These are phyloP conservation scores for Hartigia nigra DNA, from an alignment of 2,888 invertebrate genomes.

Conservation along the genomic window DNA sequence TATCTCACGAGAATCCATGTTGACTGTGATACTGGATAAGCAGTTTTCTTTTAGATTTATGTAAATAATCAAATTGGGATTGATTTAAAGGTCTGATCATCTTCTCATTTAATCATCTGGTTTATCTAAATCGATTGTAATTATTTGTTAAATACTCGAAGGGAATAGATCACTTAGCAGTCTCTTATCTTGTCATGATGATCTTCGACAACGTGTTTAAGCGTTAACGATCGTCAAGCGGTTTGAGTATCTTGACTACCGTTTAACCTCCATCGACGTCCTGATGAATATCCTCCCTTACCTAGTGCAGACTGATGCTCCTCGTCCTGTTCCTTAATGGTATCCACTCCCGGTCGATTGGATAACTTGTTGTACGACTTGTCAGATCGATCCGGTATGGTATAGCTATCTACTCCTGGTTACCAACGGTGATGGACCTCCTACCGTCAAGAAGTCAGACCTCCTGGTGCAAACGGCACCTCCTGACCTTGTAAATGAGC, in stretches of 20 bases:
- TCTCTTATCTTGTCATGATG: background rate
- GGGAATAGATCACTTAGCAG: background rate
- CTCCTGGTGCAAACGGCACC: background rate
- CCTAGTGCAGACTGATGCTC: background rate
- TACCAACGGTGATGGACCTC: background rate
- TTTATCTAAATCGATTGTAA: background rate
- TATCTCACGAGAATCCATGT: background rate
- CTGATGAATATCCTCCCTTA: background rate
- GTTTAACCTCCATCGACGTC: background rate
- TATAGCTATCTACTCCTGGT: background rate
- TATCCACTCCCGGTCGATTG: background rate
- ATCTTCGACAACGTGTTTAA: background rate
- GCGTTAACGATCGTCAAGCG: background rate
- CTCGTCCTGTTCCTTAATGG: background rate
- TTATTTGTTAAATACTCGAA: background rate
- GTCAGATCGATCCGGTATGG: background rate
- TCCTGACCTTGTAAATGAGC: background rate
- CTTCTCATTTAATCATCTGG: background rate
- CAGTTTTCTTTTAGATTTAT: no score
- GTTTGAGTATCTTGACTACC: background rate
- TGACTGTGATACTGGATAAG: background rate
- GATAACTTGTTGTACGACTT: constrained; percentile 2
- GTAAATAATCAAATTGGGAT: no score
- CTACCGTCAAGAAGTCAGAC: background rate
- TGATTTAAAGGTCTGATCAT: background rate